Conservation (phyloP, 1,140 invertebrate genomes). For the Apis mellifera region Amel_HAv3.1 CM009935.2:3126501-3127000, state of each 20-base stretch:
- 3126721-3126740: no score
- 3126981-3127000: neutral
- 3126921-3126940: neutral
- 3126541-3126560: slow-evolving; percentile 45
- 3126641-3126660: slow-evolving; percentile 51
- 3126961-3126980: neutral
- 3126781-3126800: neutral
- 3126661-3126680: slow-evolving; percentile 41
- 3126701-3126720: neutral
- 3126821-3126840: slow-evolving; percentile 34
- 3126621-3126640: slow-evolving; percentile 67
- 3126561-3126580: slow-evolving; percentile 50
- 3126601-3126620: slow-evolving; percentile 57
- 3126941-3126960: neutral
- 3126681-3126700: neutral
- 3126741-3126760: slow-evolving; percentile 2
- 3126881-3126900: slow-evolving; percentile 18
- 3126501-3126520: slow-evolving; percentile 36
- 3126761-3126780: no score
- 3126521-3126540: neutral
- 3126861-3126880: slow-evolving; percentile 2
- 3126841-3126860: neutral
- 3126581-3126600: slow-evolving; percentile 62
- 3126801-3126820: slow-evolving; percentile 18
- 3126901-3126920: no score